phyloP scores from a whole-genome alignment of 37 sponge, comb jelly and placozoan species.

The Theonella swinhoei region DNA sequence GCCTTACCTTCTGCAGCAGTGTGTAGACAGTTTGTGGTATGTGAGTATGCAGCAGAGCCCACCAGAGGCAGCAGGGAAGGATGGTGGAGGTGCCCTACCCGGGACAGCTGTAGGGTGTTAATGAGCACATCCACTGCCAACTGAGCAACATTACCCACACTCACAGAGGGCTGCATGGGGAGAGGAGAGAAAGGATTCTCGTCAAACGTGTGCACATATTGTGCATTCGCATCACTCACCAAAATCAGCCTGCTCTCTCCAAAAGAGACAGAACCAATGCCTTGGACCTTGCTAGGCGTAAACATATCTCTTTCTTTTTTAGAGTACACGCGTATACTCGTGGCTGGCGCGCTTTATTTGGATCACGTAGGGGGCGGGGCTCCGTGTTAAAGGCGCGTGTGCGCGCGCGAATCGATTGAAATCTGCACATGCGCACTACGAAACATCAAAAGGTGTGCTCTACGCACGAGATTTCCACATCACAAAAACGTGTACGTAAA shows the following conservation, averaged over 20 bases:
- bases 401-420: too few species aligned
- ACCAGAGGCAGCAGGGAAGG: slow-evolving; percentile 60
- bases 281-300: not conserved
- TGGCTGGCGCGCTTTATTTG: not conserved
- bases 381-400: too few species aligned
- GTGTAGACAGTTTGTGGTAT: slow-evolving; percentile 45
- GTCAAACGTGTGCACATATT: not conserved
- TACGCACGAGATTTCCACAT: too few species aligned
- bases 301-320: too few species aligned
- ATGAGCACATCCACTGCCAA: slow-evolving; percentile 66
- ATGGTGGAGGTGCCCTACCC: slow-evolving; percentile 57
- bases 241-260: not conserved
- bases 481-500: too few species aligned
- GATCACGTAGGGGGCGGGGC: too few species aligned
- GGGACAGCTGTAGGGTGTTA: slow-evolving; percentile 42
- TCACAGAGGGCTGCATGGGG: slow-evolving; percentile 56
- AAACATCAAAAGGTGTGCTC: too few species aligned
- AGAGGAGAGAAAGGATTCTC: too few species aligned
- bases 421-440: too few species aligned
- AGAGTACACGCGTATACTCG: too few species aligned
- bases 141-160: slow-evolving; percentile 77
- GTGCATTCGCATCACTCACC: not conserved
- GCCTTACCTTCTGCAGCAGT: slow-evolving; percentile 67
- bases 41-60: slow-evolving; percentile 63
- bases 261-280: not conserved